These are phyloP conservation scores for Callocephalon fimbriatum DNA, from an alignment of 2,113 vertebrate genomes.

Conservation along the genomic window DNA sequence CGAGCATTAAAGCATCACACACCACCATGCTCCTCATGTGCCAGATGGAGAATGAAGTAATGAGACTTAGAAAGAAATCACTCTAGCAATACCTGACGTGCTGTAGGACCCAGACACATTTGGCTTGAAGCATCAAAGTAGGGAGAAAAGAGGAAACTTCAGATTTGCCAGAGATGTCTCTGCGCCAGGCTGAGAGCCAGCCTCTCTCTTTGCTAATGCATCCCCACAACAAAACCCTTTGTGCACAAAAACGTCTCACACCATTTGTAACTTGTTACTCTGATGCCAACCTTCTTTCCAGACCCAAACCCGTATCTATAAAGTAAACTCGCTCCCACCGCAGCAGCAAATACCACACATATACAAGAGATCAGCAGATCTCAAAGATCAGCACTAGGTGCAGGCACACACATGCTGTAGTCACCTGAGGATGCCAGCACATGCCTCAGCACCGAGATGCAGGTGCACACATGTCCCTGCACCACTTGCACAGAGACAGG, in stretches of 20 bases:
- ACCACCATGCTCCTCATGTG: fast-evolving
- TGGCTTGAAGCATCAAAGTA: background rate
- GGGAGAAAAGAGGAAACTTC: background rate
- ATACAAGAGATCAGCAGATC: background rate
- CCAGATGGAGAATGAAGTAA: background rate
- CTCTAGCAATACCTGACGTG: background rate
- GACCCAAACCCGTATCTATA: background rate
- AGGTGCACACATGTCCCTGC: background rate
- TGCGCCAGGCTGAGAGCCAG: background rate
- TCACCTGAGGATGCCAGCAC: background rate
- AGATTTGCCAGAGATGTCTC: background rate
- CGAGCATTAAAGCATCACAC: background rate
- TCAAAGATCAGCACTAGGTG: background rate
- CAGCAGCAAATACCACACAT: background rate
- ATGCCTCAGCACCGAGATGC: background rate
- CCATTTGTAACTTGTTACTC: background rate
- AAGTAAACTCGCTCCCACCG: background rate
- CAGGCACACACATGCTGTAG: background rate
- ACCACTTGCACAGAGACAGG: background rate
- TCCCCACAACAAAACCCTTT: background rate
- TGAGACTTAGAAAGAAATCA: background rate
- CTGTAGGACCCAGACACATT: background rate
- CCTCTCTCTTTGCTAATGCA: background rate
- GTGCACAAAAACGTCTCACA: background rate
- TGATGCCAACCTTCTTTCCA: background rate